Evolutionary conservation across 2,797 vertebrate genomes (phyloP).

Genomic region (Harpagifer antarcticus): DNA sequence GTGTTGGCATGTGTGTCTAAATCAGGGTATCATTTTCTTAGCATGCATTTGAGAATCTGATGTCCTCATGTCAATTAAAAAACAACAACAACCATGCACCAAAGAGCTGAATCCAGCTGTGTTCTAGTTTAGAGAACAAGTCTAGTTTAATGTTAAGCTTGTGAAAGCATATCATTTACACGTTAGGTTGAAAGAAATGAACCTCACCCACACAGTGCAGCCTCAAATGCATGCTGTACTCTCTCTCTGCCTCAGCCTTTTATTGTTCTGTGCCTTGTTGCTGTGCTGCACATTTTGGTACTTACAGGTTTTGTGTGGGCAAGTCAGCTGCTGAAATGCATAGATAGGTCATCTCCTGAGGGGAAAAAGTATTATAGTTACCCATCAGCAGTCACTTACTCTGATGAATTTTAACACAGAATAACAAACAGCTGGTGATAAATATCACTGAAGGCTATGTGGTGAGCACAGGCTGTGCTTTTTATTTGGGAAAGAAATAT

Average conservation of each 20-base stretch:
- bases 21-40: not conserved
- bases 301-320: constrained; percentile 97
- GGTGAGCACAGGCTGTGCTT: not conserved
- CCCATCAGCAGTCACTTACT: constrained; percentile 32
- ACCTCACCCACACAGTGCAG: constrained; percentile 63
- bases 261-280: constrained; percentile 42
- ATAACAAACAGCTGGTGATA: constrained; percentile 10
- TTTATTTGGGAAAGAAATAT: not conserved
- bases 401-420: constrained; percentile 22
- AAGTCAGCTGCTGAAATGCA: constrained; percentile 96
- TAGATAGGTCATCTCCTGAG: constrained; percentile 96
- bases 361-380: constrained; percentile 65
- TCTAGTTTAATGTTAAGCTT: constrained; percentile 41
- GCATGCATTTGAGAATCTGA: not conserved
- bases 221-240: constrained; percentile 44
- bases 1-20: constrained; percentile 14
- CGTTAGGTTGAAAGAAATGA: constrained; percentile 55
- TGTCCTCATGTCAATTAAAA: not conserved
- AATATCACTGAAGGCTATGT: not conserved
- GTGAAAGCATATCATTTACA: constrained; percentile 67
- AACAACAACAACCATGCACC: not conserved
- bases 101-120: constrained; percentile 7
- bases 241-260: constrained; percentile 38
- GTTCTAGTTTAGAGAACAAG: constrained; percentile 21
- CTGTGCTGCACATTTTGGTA: constrained; percentile 70